Evolutionary conservation across 2,113 vertebrate species (phyloP), one percentile per base, ranked within the genome.

Genomic region (Tangachromis dhanisi): DNA sequence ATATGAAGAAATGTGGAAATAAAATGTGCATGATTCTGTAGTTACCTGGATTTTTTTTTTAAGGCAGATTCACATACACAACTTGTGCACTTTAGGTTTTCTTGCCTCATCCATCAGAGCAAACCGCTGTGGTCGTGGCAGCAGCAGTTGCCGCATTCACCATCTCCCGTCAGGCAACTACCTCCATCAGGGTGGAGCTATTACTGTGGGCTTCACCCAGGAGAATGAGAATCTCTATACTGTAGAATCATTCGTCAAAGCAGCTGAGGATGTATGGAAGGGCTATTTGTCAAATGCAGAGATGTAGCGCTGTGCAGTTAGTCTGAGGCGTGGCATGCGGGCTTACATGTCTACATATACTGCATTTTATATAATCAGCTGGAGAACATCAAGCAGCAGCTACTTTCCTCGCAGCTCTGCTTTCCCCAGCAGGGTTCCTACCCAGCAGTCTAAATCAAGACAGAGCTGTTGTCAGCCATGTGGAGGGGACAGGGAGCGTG

Each of bases 361-460:
- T 51, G 45, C 81, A 26, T 89, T 87, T 80, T 40, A 57, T 31
- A 66, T 33, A 78, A 86, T 90, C 85, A 79, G 87, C 83, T 84
- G 55, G 83, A 88, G 80, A 49, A 90, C 85, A 88, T 90, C 83
- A 85, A 83, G 91, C 89, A 51, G 82, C 86, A 76, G 84, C 81
- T 86, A 71, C 85, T 86, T 90, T 86, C 40, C 73, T 88, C 79
- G 5, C 42, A 85, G 76, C 78, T 83, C n/a, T 55, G 42, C 45
- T 35, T 89, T 31, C 84, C 86, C 38, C 90, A 86, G 91, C 92
- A 93, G 84, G 92, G 73, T 57, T 88, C 91, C 90, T 35, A 86
- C 86, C 66, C 73, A 13, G 88, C 80, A 49, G 78, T 85, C 90
- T 93, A 95, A 96, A 95, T 95, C 94, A 95, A 95, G 95, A 95